Conservation (phyloP, 2,113 vertebrate species). For the Scartelaos histophorus region DNA sequence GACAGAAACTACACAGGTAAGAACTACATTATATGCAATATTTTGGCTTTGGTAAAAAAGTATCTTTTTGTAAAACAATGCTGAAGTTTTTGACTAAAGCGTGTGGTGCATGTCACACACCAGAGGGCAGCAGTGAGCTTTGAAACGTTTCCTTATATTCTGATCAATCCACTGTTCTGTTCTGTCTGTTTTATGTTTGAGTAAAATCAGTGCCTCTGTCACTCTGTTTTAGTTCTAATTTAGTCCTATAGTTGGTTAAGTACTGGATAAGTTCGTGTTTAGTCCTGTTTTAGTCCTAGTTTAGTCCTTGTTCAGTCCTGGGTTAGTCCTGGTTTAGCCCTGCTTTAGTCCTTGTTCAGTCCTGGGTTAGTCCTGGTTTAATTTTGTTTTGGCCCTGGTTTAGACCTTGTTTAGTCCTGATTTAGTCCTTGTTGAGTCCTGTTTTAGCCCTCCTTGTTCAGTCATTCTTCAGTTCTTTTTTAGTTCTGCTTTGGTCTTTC, state of each 20-base stretch:
- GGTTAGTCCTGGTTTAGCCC: neutral
- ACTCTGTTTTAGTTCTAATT: neutral
- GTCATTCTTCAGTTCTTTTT: neutral
- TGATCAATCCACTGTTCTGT: too few relatives aligned
- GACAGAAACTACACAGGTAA: constrained; percentile 80
- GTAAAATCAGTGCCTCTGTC: too few relatives aligned
- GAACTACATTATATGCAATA: constrained; percentile 6
- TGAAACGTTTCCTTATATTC: neutral
- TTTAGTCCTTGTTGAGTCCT: neutral
- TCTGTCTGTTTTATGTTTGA: too few relatives aligned
- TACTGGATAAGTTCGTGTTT: neutral
- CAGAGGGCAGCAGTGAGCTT: constrained; percentile 51
- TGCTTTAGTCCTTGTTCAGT: neutral
- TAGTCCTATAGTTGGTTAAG: neutral
- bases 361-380: neutral
- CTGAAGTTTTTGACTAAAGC: neutral
- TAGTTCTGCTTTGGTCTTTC: neutral
- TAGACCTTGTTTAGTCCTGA: neutral
- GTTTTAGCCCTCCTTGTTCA: neutral
- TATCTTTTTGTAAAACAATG: too few relatives aligned
- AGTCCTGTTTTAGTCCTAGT: neutral
- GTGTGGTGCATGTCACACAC: constrained; percentile 11
- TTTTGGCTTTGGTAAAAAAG: neutral
- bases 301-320: neutral
- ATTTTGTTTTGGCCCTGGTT: neutral